These are phyloP conservation scores for Coturnix japonica DNA, from an alignment of 2,113 vertebrate species.

Conservation along the genomic window DNA sequence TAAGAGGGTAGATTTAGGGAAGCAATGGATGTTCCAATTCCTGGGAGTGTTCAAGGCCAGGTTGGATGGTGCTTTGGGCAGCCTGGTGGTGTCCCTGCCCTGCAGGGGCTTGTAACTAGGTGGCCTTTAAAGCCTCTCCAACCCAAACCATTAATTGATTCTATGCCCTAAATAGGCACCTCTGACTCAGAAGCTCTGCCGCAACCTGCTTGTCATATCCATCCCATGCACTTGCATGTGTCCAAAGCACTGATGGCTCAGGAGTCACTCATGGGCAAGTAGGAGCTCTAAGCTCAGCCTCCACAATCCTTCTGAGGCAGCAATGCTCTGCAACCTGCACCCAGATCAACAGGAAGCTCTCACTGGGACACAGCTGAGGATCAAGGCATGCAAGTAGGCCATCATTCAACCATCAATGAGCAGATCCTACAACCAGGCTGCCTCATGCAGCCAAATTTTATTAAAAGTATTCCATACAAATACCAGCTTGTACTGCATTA, in stretches of 20 bases:
- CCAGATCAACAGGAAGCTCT: not conserved
- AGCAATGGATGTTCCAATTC: too few relatives aligned
- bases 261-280: not conserved
- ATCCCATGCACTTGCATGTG: fast-evolving
- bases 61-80: not conserved
- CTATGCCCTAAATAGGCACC: not conserved
- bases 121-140: not conserved
- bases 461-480: not conserved
- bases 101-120: not conserved
- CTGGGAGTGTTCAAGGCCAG: not conserved
- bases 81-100: not conserved
- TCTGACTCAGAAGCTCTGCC: not conserved
- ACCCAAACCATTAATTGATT: not conserved
- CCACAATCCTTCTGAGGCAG: fast-evolving
- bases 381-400: fast-evolving
- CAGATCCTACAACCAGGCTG: not conserved
- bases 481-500: not conserved
- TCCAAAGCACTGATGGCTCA: not conserved
- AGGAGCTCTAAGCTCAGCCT: not conserved
- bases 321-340: not conserved
- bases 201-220: not conserved
- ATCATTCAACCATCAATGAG: not conserved
- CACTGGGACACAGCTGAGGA: not conserved
- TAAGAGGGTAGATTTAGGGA: not conserved
- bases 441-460: not conserved